phyloP scores from a whole-genome alignment of 2,113 vertebrate genomes.

The Centropus bengalensis region DNA sequence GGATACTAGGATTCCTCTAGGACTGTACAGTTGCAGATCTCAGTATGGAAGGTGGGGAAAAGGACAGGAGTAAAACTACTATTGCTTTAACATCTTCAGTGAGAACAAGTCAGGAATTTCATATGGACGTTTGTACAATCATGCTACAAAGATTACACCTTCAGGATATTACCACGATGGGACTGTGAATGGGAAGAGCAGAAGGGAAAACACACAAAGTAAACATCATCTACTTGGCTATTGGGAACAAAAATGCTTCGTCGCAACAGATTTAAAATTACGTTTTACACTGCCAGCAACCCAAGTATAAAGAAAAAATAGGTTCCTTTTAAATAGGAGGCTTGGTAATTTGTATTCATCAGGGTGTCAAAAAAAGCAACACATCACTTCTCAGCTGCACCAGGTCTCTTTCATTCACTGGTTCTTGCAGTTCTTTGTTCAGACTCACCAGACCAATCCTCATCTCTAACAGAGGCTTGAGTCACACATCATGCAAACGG shows the following conservation, averaged over 20 bases:
- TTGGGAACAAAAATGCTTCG: slow-evolving; percentile 40
- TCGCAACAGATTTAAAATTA: slow-evolving; percentile 59
- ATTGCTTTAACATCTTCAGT: slow-evolving; percentile 74
- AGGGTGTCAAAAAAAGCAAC: slow-evolving; percentile 21
- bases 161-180: slow-evolving; percentile 47
- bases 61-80: slow-evolving; percentile 60
- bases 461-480: background rate
- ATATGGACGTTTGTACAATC: slow-evolving; percentile 76
- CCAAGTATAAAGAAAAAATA: slow-evolving; percentile 11
- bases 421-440: slow-evolving; percentile 10
- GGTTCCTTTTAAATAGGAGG: slow-evolving; percentile 40
- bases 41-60: slow-evolving; percentile 48
- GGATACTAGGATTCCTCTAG: slow-evolving; percentile 65
- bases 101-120: slow-evolving; percentile 69
- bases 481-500: background rate
- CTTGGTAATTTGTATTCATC: slow-evolving; percentile 26
- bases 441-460: background rate
- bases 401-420: slow-evolving; percentile 6
- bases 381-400: slow-evolving; percentile 33
- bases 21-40: slow-evolving; percentile 56
- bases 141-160: slow-evolving; percentile 80
- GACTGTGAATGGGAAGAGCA: slow-evolving; percentile 47
- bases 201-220: slow-evolving; percentile 69
- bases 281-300: slow-evolving; percentile 54
- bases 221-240: slow-evolving; percentile 57